Evolutionary conservation across 2,113 vertebrate species (phyloP), one percentile per base, ranked within the genome.

Genomic region (Amia ocellicauda): DNA sequence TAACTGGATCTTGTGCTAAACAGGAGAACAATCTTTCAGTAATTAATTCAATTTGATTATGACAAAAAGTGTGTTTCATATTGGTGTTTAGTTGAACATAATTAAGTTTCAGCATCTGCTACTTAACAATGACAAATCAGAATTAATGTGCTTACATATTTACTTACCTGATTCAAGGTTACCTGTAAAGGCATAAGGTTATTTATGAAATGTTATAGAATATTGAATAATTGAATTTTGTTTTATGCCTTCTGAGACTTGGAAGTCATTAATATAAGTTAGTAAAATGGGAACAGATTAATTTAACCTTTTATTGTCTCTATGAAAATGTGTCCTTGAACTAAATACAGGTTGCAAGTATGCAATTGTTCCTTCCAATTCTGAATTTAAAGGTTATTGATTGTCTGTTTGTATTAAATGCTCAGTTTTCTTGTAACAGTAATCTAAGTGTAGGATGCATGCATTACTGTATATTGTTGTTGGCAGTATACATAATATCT

Each of bases 141-240:
- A 58, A 58, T 65, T 58, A 65, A 58, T 65, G 57, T 65, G 54
- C 27, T 28, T 49, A 47, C 16, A 49, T 65, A 49, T 65, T 62
- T 58, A 58, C 41, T 65, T 64, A 64, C 63, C 27, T 58, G 20
- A 56, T 56, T 49, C 20, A 49, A 31, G 53, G 41, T 64, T 64
- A 58, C 53, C 42, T 58, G 16, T 27, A 31, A 56, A 63, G 42
- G 41, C 24, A 27, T 7, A 60, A 19, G 14, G 54, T 50, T 65
- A 64, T 64, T 64, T 55, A 31, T 63, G 31, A 58, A 59, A 45
- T 16, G 47, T 57, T 58, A 19, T 26, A 36, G 27, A 27, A 55
- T n/a, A 26, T 43, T 58, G 43, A 36, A 47, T 65, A 50, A 65
- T 57, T 65, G 42, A 65, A 65, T 49, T 28, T 58, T 26, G 27